Evolutionary conservation across 1,140 invertebrate species (phyloP).

Genomic region (Araneus ventricosus): DNA sequence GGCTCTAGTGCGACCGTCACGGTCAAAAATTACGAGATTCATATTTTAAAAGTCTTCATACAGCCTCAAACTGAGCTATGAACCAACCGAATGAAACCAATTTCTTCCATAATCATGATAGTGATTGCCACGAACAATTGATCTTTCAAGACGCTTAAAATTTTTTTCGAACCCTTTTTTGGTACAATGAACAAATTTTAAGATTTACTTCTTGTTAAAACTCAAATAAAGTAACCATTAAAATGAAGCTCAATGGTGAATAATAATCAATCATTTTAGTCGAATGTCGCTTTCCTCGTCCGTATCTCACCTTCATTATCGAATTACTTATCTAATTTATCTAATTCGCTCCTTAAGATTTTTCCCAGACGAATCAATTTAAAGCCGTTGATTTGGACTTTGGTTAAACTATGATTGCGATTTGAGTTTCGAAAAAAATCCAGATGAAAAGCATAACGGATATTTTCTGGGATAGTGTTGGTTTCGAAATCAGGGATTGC

Average conservation of each 20-base stretch:
- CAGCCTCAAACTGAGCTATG: no score
- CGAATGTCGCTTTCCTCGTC: background rate
- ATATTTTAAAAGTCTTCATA: no score
- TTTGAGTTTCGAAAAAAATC: slow-evolving; percentile 19
- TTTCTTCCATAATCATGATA: no score
- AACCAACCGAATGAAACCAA: no score
- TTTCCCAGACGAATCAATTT: slow-evolving; percentile 14
- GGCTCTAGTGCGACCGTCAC: no score
- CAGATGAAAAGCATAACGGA: slow-evolving; percentile 13
- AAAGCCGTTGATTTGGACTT: slow-evolving; percentile 30
- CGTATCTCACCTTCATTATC: background rate
- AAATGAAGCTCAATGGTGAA: background rate
- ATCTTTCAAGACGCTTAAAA: no score
- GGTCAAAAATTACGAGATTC: no score
- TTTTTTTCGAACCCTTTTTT: background rate
- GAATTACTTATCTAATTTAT: slow-evolving; percentile 36
- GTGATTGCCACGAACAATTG: no score
- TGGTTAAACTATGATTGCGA: slow-evolving; percentile 6
- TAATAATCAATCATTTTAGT: slow-evolving; percentile 1
- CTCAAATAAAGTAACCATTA: background rate
- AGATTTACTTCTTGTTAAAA: background rate
- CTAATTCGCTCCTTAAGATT: slow-evolving; percentile 1
- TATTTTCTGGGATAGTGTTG: no score
- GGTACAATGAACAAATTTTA: background rate
- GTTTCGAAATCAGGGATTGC: no score